phyloP scores from a whole-genome alignment of 2,888 invertebrate species.

The Ophion ventricosus region DNA sequence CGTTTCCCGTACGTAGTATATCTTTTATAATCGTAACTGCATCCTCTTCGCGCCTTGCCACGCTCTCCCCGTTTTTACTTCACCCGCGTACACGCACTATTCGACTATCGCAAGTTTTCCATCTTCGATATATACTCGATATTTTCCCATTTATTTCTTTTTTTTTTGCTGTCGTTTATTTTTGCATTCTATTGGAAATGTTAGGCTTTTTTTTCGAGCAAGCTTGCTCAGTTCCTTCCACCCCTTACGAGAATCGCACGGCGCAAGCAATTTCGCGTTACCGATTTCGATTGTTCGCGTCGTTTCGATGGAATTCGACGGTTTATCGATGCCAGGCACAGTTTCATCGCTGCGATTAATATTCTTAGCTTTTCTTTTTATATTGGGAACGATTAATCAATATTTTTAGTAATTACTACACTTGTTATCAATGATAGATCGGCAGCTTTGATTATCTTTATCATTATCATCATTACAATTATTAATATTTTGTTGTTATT shows the following conservation, averaged over 20 bases:
- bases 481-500: not conserved
- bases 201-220: not conserved
- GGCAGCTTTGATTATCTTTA: not conserved
- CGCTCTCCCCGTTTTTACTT: slow-evolving; percentile 40
- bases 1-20: slow-evolving; percentile 25
- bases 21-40: slow-evolving; percentile 43
- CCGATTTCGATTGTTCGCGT: slow-evolving; percentile 6
- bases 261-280: slow-evolving; percentile 5
- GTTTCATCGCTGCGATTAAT: slow-evolving; percentile 38
- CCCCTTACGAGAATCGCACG: too few species aligned
- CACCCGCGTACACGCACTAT: slow-evolving; percentile 37
- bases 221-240: not conserved
- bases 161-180: not conserved
- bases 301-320: not conserved
- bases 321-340: slow-evolving; percentile 15
- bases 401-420: not conserved
- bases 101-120: slow-evolving; percentile 5
- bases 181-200: too few species aligned
- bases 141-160: not conserved
- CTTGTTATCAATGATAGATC: not conserved
- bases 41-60: slow-evolving; percentile 12
- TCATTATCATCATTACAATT: not conserved
- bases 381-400: not conserved
- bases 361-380: not conserved
- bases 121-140: not conserved